These are phyloP conservation scores for Stomatorhinus ivindoensis DNA, from an alignment of 2,113 vertebrate species.

Conservation along the genomic window DNA sequence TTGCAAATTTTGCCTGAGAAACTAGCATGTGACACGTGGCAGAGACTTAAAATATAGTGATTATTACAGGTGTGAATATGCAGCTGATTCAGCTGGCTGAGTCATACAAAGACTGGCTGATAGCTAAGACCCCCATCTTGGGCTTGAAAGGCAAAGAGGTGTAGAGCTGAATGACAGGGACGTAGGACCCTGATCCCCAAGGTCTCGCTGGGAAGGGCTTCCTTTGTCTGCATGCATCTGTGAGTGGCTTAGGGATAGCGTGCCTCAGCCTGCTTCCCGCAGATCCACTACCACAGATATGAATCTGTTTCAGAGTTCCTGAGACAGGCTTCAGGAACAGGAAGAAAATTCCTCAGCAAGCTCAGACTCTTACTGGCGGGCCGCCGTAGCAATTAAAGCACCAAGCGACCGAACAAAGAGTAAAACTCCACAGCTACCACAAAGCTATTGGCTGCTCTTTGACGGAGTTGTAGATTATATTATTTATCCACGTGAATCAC, in stretches of 20 bases:
- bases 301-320: not conserved
- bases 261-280: not conserved
- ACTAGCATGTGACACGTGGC: not conserved
- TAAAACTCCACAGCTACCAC: not conserved
- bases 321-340: not conserved
- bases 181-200: not conserved
- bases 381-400: not conserved
- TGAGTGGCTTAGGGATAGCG: not conserved
- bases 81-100: not conserved
- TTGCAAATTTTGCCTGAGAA: not conserved
- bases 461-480: not conserved
- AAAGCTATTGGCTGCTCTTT: not conserved
- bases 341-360: slow-evolving; percentile 11
- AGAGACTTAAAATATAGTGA: not conserved
- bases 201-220: not conserved
- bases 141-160: not conserved
- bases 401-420: not conserved
- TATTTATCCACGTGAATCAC: not conserved
- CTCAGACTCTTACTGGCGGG: not conserved
- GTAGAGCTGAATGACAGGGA: not conserved
- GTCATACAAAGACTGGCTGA: not conserved
- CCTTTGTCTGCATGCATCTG: not conserved
- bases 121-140: not conserved
- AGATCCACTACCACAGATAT: not conserved
- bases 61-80: not conserved